phyloP scores from a whole-genome alignment of 2,888 invertebrate genomes.

The Tinea pellionella region DNA sequence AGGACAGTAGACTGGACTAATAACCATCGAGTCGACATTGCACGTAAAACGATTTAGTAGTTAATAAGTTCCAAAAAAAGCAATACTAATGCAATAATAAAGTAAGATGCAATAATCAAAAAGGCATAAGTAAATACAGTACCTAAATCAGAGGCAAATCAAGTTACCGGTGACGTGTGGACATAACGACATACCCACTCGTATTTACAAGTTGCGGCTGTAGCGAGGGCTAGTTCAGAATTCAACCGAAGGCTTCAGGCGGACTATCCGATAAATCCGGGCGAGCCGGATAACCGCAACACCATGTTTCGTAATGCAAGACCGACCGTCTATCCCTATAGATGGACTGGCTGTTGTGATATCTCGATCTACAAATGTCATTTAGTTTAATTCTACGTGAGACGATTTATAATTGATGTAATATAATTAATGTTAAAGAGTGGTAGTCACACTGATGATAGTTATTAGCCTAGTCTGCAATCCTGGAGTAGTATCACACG shows the following conservation, averaged over 20 bases:
- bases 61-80: too few relatives aligned
- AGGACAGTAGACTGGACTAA: too few relatives aligned
- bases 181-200: background rate
- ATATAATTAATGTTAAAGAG: too few relatives aligned
- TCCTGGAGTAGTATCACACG: too few relatives aligned
- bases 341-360: background rate
- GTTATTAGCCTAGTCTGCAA: too few relatives aligned
- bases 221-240: slow-evolving; percentile 3
- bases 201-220: background rate
- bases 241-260: slow-evolving; percentile 9
- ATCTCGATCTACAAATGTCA: background rate
- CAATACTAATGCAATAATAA: too few relatives aligned
- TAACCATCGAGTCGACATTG: too few relatives aligned
- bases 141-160: background rate
- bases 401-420: background rate
- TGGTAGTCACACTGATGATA: too few relatives aligned
- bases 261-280: slow-evolving; percentile 8
- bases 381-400: background rate
- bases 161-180: slow-evolving; percentile 2
- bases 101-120: too few relatives aligned
- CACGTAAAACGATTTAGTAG: too few relatives aligned
- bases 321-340: background rate
- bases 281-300: slow-evolving; percentile 13
- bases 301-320: slow-evolving; percentile 9
- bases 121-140: background rate